Evolutionary conservation across 2,113 vertebrate species (phyloP).

Genomic region (Gymnarchus niloticus): DNA sequence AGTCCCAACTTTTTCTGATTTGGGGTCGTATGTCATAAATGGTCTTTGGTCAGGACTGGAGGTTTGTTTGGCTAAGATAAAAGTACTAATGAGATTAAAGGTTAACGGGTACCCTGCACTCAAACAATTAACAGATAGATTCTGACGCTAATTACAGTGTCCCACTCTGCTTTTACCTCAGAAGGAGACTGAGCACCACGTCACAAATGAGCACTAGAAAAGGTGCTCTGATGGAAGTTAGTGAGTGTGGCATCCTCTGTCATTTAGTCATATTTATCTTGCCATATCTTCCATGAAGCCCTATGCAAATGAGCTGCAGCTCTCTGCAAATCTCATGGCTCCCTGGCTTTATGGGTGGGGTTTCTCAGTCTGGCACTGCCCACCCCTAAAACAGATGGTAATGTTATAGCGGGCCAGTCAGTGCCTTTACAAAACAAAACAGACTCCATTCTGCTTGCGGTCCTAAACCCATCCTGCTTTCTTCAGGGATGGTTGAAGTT

Average conservation of each 20-base stretch:
- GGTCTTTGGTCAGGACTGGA: background rate
- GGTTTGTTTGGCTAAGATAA: background rate
- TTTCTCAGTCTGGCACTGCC: background rate
- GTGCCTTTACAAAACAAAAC: background rate
- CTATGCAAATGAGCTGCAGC: background rate
- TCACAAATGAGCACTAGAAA: background rate
- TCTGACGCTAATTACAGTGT: conserved; percentile 29
- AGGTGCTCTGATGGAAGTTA: too few species aligned
- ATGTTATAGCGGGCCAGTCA: background rate
- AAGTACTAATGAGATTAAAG: conserved; percentile 1
- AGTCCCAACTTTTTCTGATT: too few species aligned
- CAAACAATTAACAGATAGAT: conserved; percentile 45
- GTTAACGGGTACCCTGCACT: conserved; percentile 13
- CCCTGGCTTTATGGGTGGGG: background rate
- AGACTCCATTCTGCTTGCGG: background rate
- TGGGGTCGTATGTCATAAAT: background rate
- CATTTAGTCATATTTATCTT: too few species aligned
- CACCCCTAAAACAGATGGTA: background rate
- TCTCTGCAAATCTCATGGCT: background rate
- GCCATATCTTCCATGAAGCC: background rate
- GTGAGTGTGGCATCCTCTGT: too few species aligned
- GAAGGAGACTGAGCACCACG: background rate
- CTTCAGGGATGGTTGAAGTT: background rate
- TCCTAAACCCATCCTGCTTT: background rate
- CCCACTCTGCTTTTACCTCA: conserved; percentile 21